phyloP scores from a whole-genome alignment of 2,888 invertebrate species.

The Ferdinandea cuprea region DNA sequence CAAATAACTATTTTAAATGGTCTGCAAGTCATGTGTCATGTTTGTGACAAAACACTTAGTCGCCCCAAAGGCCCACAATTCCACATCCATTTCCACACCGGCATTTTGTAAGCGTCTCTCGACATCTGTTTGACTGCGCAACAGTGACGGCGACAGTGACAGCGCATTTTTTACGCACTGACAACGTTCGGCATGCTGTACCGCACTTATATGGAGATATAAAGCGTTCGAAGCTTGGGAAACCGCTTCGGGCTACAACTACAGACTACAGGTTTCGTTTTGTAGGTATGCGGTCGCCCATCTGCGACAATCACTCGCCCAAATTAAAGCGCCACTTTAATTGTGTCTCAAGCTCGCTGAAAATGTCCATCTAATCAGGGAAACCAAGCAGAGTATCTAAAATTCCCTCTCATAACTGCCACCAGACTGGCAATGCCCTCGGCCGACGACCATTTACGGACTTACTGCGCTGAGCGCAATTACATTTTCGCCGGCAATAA shows the following conservation, averaged over 20 bases:
- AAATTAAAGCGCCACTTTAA: slow-evolving; percentile 16
- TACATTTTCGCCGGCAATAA: slow-evolving; percentile 41
- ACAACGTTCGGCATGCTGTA: slow-evolving; percentile 11
- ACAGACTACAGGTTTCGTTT: slow-evolving; percentile 2
- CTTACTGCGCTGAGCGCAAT: slow-evolving; percentile 25
- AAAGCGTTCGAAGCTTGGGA: slow-evolving; percentile 25
- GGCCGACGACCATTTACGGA: slow-evolving; percentile 34
- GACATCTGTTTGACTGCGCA: slow-evolving; percentile 38
- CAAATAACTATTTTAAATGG: slow-evolving; percentile 40
- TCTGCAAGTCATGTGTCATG: slow-evolving; percentile 60
- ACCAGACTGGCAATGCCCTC: slow-evolving; percentile 8
- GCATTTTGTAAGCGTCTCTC: slow-evolving; percentile 14
- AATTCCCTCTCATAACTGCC: slow-evolving; percentile 9
- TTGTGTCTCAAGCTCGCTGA: slow-evolving; percentile 11
- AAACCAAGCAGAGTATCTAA: slow-evolving; percentile 6
- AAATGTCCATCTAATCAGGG: slow-evolving; percentile 7
- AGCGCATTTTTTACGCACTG: slow-evolving; percentile 32
- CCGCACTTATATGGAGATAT: slow-evolving; percentile 46
- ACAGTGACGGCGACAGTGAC: neutral
- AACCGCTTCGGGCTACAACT: slow-evolving; percentile 17
- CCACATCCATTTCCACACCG: slow-evolving; percentile 1
- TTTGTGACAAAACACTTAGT: slow-evolving; percentile 64
- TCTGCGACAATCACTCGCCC: slow-evolving; percentile 40
- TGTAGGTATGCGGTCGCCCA: slow-evolving; percentile 33
- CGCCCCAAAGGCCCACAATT: slow-evolving; percentile 43